Base-by-base conservation (phyloP, 2,113 vertebrate species). In the Crotalus viridis region DNA sequence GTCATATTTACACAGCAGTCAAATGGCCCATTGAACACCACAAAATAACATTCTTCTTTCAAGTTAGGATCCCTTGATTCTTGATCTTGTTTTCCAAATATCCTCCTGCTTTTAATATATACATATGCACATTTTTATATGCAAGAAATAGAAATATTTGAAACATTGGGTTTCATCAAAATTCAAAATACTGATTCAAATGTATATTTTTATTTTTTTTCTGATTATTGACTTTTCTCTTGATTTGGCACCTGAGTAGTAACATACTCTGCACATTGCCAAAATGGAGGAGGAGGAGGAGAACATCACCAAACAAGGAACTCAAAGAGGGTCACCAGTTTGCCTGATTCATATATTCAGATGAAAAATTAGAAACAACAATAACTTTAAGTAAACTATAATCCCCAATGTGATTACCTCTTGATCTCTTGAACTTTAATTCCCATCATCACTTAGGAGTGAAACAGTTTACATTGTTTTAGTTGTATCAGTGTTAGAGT, bases 41-140 rank as follows among this genome's bases (percentile, higher is more conserved):
- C 2, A 1, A 26, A 15, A 1, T 12, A 89, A 21, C 61, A 69
- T 10, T 0, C 0, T 22, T 8, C 57, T 39, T 15, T 91, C n/a
- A 89, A 22, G 8, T 21, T 10, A 1, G n/a, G 26, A 89, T 95
- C 33, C 2, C 74, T 81, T 43, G 33, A 21, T 39, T 81, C 33
- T 43, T 81, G 17, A 43, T 21, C 33, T 81, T 81, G 74, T 21
- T 81, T 81, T 81, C 74, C 33, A 81, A 81, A 81, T 43, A 81
- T 9, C 33, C 74, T 43, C 33, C 74, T 81, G 17, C 43, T 81
- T 39, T 81, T 39, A 81, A 81, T 9, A 21, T 81, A 81, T 3
- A 81, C 33, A 81, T 43, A 17, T 43, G 33, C 33, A 43, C 17
- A 43, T 81, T 81, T 43, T 17, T 81, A 81, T 43, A 21, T 39